A percentile compares a stretch with the other conserved stretches of the same genome.
Evolutionary conservation across 1,140 invertebrate species (phyloP).

Genomic region (Dinoponera quadriceps): DNA sequence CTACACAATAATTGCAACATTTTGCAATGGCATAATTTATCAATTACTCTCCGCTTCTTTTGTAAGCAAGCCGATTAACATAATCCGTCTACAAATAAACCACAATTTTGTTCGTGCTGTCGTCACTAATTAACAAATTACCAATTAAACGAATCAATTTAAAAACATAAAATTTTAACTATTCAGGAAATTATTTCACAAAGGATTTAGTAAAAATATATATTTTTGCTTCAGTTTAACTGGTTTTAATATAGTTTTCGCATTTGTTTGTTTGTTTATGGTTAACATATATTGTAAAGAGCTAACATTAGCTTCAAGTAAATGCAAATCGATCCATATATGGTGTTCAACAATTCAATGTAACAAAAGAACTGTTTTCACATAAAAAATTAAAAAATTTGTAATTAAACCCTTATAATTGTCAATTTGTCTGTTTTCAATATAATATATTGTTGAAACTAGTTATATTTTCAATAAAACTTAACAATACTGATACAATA

Average conservation of each 20-base stretch:
- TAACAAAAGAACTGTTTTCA: slow-evolving; percentile 6
- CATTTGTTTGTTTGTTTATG: not conserved
- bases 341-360: not conserved
- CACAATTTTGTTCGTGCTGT: not conserved
- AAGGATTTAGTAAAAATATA: too few species aligned
- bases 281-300: slow-evolving; percentile 15
- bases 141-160: not conserved
- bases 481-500: not conserved
- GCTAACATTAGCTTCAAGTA: not conserved
- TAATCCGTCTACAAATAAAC: not conserved
- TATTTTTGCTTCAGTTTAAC: not conserved
- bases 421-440: not conserved
- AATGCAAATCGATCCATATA: slow-evolving; percentile 6
- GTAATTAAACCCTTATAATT: too few species aligned
- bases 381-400: not conserved
- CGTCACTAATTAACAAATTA: not conserved
- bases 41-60: not conserved
- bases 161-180: not conserved
- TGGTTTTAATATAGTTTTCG: not conserved
- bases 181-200: too few species aligned
- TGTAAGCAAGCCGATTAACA: not conserved
- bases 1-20: slow-evolving; percentile 19
- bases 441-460: not conserved
- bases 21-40: slow-evolving; percentile 9
- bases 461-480: slow-evolving; percentile 23